Percentiles rank a stretch among this genome's conserved stretches.
phyloP scores from a whole-genome alignment of 2,797 vertebrate genomes.

The Margarornis squamiger region DNA sequence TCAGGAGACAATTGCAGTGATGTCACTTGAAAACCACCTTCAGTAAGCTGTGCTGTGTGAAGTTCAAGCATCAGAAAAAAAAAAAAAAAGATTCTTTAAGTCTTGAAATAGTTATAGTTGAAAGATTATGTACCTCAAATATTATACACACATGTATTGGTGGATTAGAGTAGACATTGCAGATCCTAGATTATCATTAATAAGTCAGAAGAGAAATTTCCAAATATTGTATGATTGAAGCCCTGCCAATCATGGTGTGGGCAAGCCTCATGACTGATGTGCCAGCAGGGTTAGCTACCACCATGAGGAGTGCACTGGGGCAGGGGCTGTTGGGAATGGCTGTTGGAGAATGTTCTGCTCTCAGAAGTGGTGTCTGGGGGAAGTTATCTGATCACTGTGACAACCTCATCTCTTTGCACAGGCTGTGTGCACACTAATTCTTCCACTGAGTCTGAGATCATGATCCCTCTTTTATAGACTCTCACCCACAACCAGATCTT shows the following conservation, averaged over 20 bases:
- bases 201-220: not conserved
- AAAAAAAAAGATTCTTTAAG: not conserved
- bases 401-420: not conserved
- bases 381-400: not conserved
- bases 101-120: not conserved
- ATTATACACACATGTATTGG: accelerated
- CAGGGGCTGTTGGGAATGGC: not conserved
- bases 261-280: not conserved
- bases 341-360: not conserved
- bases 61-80: not conserved
- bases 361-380: not conserved
- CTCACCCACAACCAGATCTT: not conserved
- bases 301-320: not conserved
- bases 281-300: not conserved
- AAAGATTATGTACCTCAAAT: not conserved
- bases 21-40: not conserved
- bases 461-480: not conserved
- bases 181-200: not conserved
- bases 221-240: not conserved
- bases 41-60: not conserved
- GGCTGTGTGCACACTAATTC: not conserved
- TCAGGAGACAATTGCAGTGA: not conserved
- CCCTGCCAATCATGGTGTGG: not conserved
- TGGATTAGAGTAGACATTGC: not conserved
- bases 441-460: not conserved